These are phyloP conservation scores for Athalia circularis DNA, from an alignment of 2,888 invertebrate species.

Conservation along the genomic window DNA sequence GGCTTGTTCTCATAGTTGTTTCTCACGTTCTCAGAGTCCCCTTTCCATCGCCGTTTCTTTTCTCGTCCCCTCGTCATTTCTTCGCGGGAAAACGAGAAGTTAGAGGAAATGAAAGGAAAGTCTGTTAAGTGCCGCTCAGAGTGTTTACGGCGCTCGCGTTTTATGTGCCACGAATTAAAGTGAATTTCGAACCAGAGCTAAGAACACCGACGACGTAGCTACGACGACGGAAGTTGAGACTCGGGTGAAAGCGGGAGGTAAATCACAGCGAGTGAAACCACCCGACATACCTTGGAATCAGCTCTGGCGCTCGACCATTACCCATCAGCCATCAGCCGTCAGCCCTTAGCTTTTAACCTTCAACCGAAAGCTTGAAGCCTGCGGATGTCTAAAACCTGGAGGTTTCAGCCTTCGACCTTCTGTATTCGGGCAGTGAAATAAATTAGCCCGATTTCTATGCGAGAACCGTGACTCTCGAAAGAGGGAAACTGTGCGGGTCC, in stretches of 20 bases:
- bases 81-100: conserved; percentile 34
- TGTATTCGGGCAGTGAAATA: conserved; percentile 39
- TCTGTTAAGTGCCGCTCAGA: conserved; percentile 44
- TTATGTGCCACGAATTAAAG: conserved; percentile 43
- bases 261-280: conserved; percentile 40
- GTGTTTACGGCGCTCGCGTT: conserved; percentile 42
- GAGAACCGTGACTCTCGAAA: conserved; percentile 26
- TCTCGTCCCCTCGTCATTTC: conserved; percentile 40
- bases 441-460: conserved; percentile 47
- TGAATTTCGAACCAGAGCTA: conserved; percentile 31
- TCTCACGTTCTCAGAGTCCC: conserved; percentile 35
- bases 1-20: conserved; percentile 42
- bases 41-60: conserved; percentile 19
- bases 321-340: conserved; percentile 33
- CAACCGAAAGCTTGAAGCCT: neutral
- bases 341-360: conserved; percentile 24
- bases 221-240: conserved; percentile 36
- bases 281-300: conserved; percentile 25
- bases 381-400: neutral
- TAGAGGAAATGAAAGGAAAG: conserved; percentile 44
- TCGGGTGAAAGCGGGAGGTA: conserved; percentile 36
- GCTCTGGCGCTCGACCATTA: conserved; percentile 23
- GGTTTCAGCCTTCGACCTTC: conserved; percentile 28
- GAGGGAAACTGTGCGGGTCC: neutral
- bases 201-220: neutral